A percentile compares a stretch with the other conserved stretches of the same genome.
Evolutionary conservation across 1,140 invertebrate species (phyloP).

Genomic region (Meteorus sp.): DNA sequence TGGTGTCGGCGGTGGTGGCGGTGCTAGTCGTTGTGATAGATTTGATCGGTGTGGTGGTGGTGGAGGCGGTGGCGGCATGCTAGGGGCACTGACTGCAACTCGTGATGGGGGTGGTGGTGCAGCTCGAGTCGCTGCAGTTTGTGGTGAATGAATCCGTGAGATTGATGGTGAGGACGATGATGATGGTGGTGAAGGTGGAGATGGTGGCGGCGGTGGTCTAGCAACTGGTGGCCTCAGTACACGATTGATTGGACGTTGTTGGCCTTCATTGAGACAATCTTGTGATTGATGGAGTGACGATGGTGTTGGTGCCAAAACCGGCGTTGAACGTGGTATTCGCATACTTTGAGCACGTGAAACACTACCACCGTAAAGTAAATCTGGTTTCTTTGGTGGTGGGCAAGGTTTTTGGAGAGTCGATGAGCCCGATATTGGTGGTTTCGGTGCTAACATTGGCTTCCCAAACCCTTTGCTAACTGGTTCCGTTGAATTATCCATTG

Average conservation of each 20-base stretch:
- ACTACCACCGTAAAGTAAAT: slow-evolving; percentile 40
- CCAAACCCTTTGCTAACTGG: slow-evolving; percentile 49
- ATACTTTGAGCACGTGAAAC: slow-evolving; percentile 63
- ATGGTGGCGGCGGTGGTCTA: slow-evolving; percentile 55
- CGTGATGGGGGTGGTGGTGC: slow-evolving; percentile 51
- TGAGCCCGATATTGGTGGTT: slow-evolving; percentile 49
- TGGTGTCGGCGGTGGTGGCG: slow-evolving; percentile 39
- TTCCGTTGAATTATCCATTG: not conserved
- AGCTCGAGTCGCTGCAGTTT: too few species aligned
- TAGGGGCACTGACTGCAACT: slow-evolving; percentile 42
- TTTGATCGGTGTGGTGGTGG: slow-evolving; percentile 48
- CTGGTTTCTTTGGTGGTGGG: slow-evolving; percentile 58
- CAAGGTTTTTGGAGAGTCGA: slow-evolving; percentile 53
- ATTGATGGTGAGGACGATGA: slow-evolving; percentile 20
- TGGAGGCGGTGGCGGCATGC: slow-evolving; percentile 53
- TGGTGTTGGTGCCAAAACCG: slow-evolving; percentile 49
- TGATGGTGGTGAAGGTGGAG: slow-evolving; percentile 23
- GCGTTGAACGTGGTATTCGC: slow-evolving; percentile 59
- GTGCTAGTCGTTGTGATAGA: slow-evolving; percentile 41
- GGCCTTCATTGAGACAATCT: slow-evolving; percentile 55
- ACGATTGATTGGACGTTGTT: slow-evolving; percentile 42
- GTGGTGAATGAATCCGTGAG: too few species aligned
- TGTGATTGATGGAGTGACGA: slow-evolving; percentile 60
- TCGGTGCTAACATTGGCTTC: slow-evolving; percentile 61
- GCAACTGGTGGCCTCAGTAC: slow-evolving; percentile 49